Evolutionary conservation across 2,888 invertebrate species (phyloP).

Genomic region (Cryptus viduatorius): DNA sequence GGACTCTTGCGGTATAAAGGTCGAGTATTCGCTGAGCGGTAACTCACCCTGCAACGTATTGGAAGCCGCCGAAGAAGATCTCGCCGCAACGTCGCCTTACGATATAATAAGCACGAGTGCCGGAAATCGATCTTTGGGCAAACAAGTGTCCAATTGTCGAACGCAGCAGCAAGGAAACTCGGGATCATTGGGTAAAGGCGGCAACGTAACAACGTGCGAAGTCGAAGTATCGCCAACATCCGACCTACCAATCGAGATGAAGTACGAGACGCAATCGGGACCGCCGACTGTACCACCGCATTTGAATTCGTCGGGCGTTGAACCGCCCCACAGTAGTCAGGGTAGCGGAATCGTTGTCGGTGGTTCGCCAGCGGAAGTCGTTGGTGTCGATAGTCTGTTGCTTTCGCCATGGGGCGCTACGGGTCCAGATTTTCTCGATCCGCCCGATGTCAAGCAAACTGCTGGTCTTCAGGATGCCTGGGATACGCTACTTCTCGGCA

Average conservation of each 20-base stretch:
- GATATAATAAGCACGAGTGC: slow-evolving; percentile 75
- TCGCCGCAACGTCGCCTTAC: slow-evolving; percentile 78
- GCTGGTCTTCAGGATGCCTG: slow-evolving; percentile 87
- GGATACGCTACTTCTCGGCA: slow-evolving; percentile 88
- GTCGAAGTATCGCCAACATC: slow-evolving; percentile 73
- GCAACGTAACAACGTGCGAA: slow-evolving; percentile 67
- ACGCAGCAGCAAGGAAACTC: slow-evolving; percentile 33
- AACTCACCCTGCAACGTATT: slow-evolving; percentile 75
- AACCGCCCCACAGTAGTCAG: slow-evolving; percentile 83
- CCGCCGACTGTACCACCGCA: slow-evolving; percentile 80
- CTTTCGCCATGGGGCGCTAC: slow-evolving; percentile 81
- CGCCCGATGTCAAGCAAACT: slow-evolving; percentile 81
- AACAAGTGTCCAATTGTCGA: slow-evolving; percentile 58
- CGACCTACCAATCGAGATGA: slow-evolving; percentile 80
- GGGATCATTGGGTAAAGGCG: slow-evolving; percentile 62
- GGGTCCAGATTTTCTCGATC: slow-evolving; percentile 79
- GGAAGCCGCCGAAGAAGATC: slow-evolving; percentile 74
- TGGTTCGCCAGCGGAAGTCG: slow-evolving; percentile 80
- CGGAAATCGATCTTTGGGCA: slow-evolving; percentile 64
- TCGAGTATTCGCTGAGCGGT: slow-evolving; percentile 74
- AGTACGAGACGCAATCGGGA: slow-evolving; percentile 82
- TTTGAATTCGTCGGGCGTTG: slow-evolving; percentile 79
- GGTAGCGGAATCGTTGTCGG: slow-evolving; percentile 79
- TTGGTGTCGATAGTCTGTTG: slow-evolving; percentile 81
- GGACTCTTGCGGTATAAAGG: slow-evolving; percentile 72